Evolutionary conservation across 2,888 invertebrate genomes (phyloP).

Genomic region (Trachelus iudaicus): DNA sequence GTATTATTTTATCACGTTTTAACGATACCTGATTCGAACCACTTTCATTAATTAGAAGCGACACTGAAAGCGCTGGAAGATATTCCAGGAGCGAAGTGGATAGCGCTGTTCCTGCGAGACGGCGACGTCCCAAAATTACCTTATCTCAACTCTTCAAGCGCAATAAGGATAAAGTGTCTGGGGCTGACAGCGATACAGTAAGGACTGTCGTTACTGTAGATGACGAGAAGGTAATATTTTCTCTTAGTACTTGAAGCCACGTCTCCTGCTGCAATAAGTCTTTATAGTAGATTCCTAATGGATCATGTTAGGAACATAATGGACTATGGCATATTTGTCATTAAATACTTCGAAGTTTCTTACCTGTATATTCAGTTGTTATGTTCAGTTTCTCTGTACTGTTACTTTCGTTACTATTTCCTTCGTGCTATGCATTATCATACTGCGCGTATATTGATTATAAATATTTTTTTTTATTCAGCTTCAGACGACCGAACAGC

Average conservation of each 20-base stretch:
- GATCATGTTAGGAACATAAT: not conserved
- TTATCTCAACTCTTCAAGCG: slow-evolving; percentile 62
- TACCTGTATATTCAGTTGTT: not conserved
- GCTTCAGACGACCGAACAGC: slow-evolving; percentile 28
- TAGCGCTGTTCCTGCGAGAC: slow-evolving; percentile 40
- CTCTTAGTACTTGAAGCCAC: not conserved
- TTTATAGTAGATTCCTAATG: not conserved
- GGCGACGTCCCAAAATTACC: slow-evolving; percentile 54
- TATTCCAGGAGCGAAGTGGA: slow-evolving; percentile 63
- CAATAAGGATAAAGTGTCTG: slow-evolving; percentile 65
- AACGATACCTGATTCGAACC: not conserved
- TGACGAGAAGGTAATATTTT: slow-evolving; percentile 55
- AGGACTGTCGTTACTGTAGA: slow-evolving; percentile 60
- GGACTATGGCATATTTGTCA: not conserved
- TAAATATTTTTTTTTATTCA: slow-evolving; percentile 9
- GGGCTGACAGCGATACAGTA: slow-evolving; percentile 61
- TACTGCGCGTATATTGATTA: not conserved
- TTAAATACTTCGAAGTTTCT: not conserved
- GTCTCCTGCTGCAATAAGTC: not conserved
- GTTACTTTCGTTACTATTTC: not conserved
- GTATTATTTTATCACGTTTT: not conserved
- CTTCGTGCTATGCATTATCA: not conserved
- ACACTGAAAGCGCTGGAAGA: slow-evolving; percentile 74
- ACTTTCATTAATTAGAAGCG: slow-evolving; percentile 67
- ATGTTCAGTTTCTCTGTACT: not conserved